Base-by-base conservation (phyloP, 2,888 invertebrate genomes). In the Lepidocyrtoides sp. region DNA sequence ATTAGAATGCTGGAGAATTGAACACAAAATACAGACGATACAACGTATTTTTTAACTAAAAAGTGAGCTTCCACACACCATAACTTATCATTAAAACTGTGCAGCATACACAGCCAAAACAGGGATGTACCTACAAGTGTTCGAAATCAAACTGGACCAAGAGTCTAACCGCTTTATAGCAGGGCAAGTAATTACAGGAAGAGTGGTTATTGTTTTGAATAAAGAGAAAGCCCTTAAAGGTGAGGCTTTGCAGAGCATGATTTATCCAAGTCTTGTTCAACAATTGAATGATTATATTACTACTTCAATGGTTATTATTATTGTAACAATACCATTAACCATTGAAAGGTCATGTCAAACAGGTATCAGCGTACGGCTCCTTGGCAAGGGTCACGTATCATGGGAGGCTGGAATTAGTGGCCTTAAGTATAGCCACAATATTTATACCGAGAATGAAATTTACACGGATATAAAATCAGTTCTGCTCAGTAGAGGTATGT, bases 211-310 rank as follows among this genome's bases (percentile, higher is more conserved):
- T 20, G 63, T 83, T 7, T 32, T 92, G 2, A 77, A 79, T 5
- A 92, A 92, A 32, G 92, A 91, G 88, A 92, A 92, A 88, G 79
- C 84, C 41, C 79, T 92, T 36, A 87, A 86, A 84, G 92, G 92
- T 92, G 20, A n/a, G n/a, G n/a, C n/a, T n/a, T n/a, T 20, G 82
- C 54, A 2, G 44, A 63, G 10, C 41, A 4, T 20, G 26, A 60
- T 36, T 36, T 36, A n/a, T n/a, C n/a, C n/a, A n/a, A n/a, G n/a
- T n/a, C n/a, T n/a, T n/a, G n/a, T n/a, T n/a, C n/a, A n/a, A n/a
- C n/a, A n/a, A n/a, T n/a, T n/a, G n/a, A n/a, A n/a, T n/a, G n/a
- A n/a, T n/a, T n/a, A n/a, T n/a, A n/a, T n/a, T n/a, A n/a, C n/a
- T n/a, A n/a, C n/a, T 36, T 7, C 36, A 7, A 36, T 2, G 7